Base-by-base conservation (phyloP, 2,888 invertebrate genomes). In the Silvanus unidentatus region DNA sequence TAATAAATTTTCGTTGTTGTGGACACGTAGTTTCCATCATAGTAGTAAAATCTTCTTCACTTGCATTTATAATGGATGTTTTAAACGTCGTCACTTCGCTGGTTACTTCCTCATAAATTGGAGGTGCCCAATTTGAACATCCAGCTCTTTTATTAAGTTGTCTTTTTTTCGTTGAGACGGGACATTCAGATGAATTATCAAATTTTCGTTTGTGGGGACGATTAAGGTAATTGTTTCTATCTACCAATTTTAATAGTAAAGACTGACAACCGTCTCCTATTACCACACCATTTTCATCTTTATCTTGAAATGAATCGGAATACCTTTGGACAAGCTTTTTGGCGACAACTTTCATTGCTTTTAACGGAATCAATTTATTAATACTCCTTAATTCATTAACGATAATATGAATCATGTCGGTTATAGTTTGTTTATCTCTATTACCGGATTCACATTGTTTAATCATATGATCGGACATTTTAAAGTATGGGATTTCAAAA, bases 211-310 rank as follows among this genome's bases (percentile, higher is more conserved):
- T 56, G 27, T 51, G 49, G 2, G 53, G 56, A 16, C 59, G 29
- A 42, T 58, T 56, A n/a, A 59, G 42, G 38, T 58, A 58, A 37
- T 50, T 50, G 36, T 55, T 54, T 34, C 56, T 39, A 15, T 58
- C 56, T 14, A 41, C 34, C 30, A 59, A 29, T 45, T 57, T 59
- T 6, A 32, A 42, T 12, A 46, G 38, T 6, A 54, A 1, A 12
- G 54, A 47, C 39, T 59, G 46, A n/a, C 37, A 42, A 28, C 54
- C 58, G 43, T 58, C 53, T 2, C 55, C 58, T 9, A 58, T 15
- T 2, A 48, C 48, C 8, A 53, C 45, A 10, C 55, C 55, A 40
- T 60, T 55, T 13, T 54, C 52, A 44, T 58, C 58, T 5, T 43
- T 30, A 44, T 60, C 59, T 43, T 44, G n/a, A 41, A 59, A 59